phyloP scores from a whole-genome alignment of 2,797 vertebrate genomes.

The Cynopterus sphinx region DNA sequence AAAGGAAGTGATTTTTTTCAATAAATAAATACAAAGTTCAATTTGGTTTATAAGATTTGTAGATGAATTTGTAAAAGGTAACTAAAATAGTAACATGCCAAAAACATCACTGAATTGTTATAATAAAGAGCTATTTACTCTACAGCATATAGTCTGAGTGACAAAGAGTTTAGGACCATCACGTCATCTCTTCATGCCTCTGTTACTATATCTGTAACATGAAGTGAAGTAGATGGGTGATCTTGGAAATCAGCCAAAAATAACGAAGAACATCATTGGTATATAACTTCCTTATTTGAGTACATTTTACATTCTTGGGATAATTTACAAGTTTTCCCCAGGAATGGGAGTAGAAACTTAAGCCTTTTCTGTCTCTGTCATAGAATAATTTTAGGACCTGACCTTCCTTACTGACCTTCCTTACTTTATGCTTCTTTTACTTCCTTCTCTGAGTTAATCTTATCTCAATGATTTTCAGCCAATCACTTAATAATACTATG shows the following conservation, averaged over 20 bases:
- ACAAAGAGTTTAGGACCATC: background rate
- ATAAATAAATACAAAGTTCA: background rate
- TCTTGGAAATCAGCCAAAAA: background rate
- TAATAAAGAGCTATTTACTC: background rate
- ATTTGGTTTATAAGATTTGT: background rate
- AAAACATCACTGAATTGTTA: background rate
- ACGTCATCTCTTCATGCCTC: background rate
- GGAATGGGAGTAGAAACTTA: background rate
- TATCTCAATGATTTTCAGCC: background rate
- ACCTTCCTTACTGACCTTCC: background rate
- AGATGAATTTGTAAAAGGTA: background rate
- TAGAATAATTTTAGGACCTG: background rate
- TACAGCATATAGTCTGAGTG: fast-evolving
- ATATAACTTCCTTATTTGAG: background rate
- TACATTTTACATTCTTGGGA: background rate
- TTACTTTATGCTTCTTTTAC: background rate
- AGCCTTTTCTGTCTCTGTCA: background rate
- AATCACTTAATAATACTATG: background rate
- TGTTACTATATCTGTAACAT: background rate
- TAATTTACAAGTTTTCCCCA: background rate
- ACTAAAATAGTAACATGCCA: background rate
- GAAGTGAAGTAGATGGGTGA: background rate
- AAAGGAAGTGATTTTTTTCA: background rate
- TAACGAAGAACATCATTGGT: too few relatives aligned
- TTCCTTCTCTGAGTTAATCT: background rate